phyloP scores from a whole-genome alignment of 64 coral and sea anemone genomes.

The Pocillopora verrucosa region DNA sequence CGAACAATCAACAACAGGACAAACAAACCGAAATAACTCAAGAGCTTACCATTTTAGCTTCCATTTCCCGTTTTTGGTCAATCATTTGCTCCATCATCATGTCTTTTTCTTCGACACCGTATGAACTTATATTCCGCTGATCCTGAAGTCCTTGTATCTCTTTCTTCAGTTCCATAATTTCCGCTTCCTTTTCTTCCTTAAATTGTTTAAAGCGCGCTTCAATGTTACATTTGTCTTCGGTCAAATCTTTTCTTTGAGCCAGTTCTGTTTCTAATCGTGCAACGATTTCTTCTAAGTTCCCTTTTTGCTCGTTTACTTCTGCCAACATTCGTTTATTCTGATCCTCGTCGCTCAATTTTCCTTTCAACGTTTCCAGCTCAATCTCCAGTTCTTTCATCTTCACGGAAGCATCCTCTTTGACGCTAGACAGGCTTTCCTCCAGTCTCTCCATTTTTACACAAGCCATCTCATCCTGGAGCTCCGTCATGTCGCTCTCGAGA shows the following conservation, averaged over 20 bases:
- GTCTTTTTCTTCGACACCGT: neutral
- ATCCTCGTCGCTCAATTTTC: neutral
- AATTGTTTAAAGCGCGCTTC: neutral
- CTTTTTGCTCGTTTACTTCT: slow-evolving; percentile 9
- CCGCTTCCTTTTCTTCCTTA: neutral
- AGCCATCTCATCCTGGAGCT: slow-evolving; percentile 19
- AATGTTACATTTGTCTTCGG: neutral
- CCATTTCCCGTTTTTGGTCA: neutral
- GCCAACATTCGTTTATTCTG: slow-evolving; percentile 11
- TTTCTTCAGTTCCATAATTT: neutral
- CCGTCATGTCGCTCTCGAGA: slow-evolving; percentile 14
- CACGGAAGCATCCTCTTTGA: neutral
- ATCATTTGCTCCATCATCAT: neutral
- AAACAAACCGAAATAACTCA: neutral
- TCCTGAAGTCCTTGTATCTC: neutral
- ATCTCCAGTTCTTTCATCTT: slow-evolving; percentile 15
- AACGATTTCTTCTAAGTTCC: neutral
- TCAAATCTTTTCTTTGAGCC: neutral
- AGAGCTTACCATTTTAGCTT: neutral
- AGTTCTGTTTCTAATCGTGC: neutral
- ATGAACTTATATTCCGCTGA: neutral
- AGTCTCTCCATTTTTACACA: neutral
- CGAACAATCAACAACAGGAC: neutral
- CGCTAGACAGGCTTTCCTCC: neutral
- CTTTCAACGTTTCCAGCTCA: neutral